Percentiles rank a stretch among this genome's conserved stretches.
These are phyloP conservation scores for Philaenus spumarius DNA, from an alignment of 1,140 invertebrate species.

Conservation along the genomic window DNA sequence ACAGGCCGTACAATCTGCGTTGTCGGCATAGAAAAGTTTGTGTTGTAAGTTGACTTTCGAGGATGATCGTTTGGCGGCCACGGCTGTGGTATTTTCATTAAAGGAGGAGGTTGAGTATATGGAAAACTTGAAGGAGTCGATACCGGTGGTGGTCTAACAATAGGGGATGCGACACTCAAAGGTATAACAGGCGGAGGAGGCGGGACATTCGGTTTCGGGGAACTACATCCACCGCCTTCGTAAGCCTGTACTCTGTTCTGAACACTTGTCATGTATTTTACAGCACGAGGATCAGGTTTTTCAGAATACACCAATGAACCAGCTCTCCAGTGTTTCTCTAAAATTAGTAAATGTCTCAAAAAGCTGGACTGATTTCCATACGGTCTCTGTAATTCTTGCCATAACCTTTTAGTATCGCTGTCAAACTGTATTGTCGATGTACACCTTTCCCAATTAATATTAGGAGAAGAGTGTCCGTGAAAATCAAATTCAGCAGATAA, in stretches of 20 bases:
- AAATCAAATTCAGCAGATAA: constrained; percentile 66
- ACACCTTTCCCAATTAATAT: constrained; percentile 61
- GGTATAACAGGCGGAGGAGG: neutral
- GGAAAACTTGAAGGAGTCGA: constrained; percentile 1
- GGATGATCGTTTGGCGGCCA: neutral
- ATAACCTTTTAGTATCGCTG: constrained; percentile 66
- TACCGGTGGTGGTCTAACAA: neutral
- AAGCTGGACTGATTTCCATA: constrained; percentile 81
- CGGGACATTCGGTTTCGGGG: neutral
- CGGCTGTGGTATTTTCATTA: constrained; percentile 7
- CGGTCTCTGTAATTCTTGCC: constrained; percentile 72
- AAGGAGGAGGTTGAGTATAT: neutral
- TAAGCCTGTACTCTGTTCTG: constrained; percentile 68
- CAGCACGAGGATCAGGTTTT: constrained; percentile 62
- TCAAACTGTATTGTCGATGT: constrained; percentile 71
- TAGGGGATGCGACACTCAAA: neutral
- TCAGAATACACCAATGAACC: constrained; percentile 66
- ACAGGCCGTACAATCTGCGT: neutral
- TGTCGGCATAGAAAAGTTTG: neutral
- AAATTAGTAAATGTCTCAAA: constrained; percentile 65
- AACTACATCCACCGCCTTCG: constrained; percentile 41
- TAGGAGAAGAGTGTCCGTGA: constrained; percentile 17
- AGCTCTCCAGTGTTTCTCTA: constrained; percentile 67
- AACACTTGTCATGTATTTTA: constrained; percentile 69
- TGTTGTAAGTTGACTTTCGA: neutral